phyloP scores from a whole-genome alignment of 1,140 invertebrate genomes.

The Copidosoma floridanum region DNA sequence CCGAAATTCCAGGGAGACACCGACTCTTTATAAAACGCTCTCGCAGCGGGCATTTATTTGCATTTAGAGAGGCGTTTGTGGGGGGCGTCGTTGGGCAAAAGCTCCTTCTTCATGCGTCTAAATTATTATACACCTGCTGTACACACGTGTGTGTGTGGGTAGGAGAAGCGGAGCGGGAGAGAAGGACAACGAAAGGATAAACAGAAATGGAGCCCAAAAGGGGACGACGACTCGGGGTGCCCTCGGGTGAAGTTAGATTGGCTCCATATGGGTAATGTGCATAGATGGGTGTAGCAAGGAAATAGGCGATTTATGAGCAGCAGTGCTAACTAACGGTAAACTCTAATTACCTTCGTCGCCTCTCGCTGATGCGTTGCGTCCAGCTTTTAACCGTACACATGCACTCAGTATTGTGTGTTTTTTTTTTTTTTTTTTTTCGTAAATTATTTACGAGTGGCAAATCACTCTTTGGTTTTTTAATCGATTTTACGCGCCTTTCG shows the following conservation, averaged over 20 bases:
- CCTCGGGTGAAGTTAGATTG: neutral
- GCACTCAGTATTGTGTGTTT: no score
- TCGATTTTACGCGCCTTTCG: neutral
- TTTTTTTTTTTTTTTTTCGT: no score
- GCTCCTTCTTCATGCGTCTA: neutral
- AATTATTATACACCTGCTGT: no score
- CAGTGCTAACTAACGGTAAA: constrained; percentile 16
- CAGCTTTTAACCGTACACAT: no score
- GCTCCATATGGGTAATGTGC: no score
- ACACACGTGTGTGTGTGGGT: no score
- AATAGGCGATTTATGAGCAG: constrained; percentile 6
- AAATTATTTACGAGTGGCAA: constrained; percentile 8
- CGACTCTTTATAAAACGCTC: neutral
- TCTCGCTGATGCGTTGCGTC: neutral
- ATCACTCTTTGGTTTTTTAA: constrained; percentile 1
- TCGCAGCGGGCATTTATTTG: constrained; percentile 14
- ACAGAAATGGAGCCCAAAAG: neutral
- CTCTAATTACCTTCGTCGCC: constrained; percentile 14
- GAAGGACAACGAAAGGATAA: no score
- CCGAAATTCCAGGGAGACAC: no score
- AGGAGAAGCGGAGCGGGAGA: no score
- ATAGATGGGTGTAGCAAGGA: neutral
- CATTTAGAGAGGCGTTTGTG: constrained; percentile 14
- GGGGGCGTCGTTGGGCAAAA: no score
- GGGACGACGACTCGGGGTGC: no score